phyloP scores from a whole-genome alignment of 2,113 vertebrate genomes.

The Pelusios castaneus region DNA sequence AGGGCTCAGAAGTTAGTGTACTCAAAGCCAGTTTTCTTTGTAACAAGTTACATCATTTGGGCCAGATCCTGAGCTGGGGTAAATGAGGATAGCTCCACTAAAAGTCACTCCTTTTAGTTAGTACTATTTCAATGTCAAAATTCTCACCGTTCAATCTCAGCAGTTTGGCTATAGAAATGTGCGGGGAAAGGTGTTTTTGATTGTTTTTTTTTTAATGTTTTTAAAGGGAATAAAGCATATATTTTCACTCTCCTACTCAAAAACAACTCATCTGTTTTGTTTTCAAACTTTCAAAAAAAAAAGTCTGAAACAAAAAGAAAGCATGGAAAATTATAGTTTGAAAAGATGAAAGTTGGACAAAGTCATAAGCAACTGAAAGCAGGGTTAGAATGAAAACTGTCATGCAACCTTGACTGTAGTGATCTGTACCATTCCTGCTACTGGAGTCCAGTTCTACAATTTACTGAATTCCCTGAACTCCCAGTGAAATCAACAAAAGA shows the following conservation, averaged over 20 bases:
- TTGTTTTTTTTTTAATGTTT: not conserved
- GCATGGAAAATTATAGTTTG: not conserved
- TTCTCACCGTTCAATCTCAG: not conserved
- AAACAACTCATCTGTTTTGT: not conserved
- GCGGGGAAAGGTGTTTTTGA: not conserved
- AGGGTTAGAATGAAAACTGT: not conserved
- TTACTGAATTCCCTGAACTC: not conserved
- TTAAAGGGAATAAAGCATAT: not conserved
- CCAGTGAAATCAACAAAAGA: not conserved
- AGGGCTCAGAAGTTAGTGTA: not conserved
- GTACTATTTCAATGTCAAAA: not conserved
- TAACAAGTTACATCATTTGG: not conserved
- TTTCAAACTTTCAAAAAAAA: not conserved
- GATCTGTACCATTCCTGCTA: not conserved
- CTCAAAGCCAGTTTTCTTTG: not conserved
- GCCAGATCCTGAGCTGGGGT: not conserved
- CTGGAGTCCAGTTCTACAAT: not conserved
- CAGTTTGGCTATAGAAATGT: not conserved
- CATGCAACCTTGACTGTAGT: not conserved
- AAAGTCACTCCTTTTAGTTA: not conserved
- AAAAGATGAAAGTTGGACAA: not conserved
- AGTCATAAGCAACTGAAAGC: not conserved
- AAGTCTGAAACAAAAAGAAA: not conserved
- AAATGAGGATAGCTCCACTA: not conserved
- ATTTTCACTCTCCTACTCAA: not conserved